Percentiles rank a stretch among this genome's conserved stretches.
These are phyloP conservation scores for Megalopta genalis DNA, from an alignment of 1,140 invertebrate species.

Conservation along the genomic window DNA sequence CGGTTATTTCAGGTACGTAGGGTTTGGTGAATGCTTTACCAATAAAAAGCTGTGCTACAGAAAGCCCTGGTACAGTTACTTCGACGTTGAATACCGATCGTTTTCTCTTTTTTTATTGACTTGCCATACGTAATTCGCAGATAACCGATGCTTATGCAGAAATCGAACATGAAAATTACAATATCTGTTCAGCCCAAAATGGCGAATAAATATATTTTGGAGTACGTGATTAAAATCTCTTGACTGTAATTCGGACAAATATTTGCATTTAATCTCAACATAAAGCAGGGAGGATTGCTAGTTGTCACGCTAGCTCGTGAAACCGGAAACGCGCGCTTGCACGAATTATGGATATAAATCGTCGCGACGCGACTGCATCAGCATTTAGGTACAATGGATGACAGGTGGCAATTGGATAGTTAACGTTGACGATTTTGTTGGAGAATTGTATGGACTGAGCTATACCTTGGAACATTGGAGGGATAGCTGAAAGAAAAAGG, in stretches of 20 bases:
- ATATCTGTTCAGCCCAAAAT: background rate
- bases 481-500: constrained; percentile 11
- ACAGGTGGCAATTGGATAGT: constrained; percentile 56
- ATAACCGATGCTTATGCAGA: background rate
- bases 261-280: background rate
- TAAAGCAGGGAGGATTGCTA: background rate
- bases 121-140: background rate
- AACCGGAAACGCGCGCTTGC: constrained; percentile 12
- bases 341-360: constrained; percentile 34
- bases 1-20: constrained; percentile 37
- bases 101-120: background rate
- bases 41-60: background rate
- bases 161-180: background rate
- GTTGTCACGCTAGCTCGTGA: background rate
- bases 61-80: constrained; percentile 14
- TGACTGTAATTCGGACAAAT: no score
- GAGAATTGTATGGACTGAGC: constrained; percentile 37
- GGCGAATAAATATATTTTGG: background rate
- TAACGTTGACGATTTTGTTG: constrained; percentile 51
- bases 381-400: constrained; percentile 52
- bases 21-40: constrained; percentile 28
- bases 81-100: background rate
- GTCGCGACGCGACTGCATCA: background rate
- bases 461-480: constrained; percentile 35
- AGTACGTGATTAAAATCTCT: no score